phyloP scores from a whole-genome alignment of 1,140 invertebrate species.

The Caenorhabditis inopinata region DNA sequence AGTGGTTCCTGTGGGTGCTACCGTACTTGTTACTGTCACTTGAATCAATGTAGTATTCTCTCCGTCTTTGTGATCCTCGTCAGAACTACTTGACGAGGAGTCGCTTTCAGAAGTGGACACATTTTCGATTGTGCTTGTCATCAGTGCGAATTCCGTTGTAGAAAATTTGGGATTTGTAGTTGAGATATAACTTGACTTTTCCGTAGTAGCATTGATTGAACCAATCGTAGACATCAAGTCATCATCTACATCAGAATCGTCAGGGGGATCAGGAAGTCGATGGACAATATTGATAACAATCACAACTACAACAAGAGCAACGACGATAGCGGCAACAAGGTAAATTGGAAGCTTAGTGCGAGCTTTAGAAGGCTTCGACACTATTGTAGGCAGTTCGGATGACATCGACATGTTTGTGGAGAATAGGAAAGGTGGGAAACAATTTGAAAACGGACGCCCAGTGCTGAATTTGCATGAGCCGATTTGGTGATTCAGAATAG shows the following conservation, averaged over 20 bases:
- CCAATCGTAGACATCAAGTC: neutral
- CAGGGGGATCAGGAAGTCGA: neutral
- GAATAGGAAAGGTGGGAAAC: neutral
- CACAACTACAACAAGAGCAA: conserved; percentile 9
- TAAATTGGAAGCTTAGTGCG: conserved; percentile 14
- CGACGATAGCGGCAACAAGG: neutral
- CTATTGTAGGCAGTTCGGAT: neutral
- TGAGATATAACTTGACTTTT: neutral
- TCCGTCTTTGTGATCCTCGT: conserved; percentile 11
- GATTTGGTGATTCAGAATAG: conserved; percentile 18
- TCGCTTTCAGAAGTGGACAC: conserved; percentile 6
- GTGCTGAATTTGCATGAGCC: conserved; percentile 21
- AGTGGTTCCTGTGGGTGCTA: neutral
- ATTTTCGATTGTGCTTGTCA: neutral
- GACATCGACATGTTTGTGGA: conserved; percentile 7
- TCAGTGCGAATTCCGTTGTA: neutral
- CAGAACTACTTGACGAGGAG: neutral
- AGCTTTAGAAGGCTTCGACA: conserved; percentile 11
- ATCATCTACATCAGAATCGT: neutral
- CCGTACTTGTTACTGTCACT: neutral
- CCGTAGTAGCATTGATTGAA: neutral
- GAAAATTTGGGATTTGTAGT: neutral
- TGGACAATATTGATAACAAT: conserved; percentile 12
- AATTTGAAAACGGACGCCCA: neutral
- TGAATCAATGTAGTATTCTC: conserved; percentile 2